These are phyloP conservation scores for Lepetodrilus schrolli DNA, from an alignment of 2,888 invertebrate genomes.

Conservation along the genomic window DNA sequence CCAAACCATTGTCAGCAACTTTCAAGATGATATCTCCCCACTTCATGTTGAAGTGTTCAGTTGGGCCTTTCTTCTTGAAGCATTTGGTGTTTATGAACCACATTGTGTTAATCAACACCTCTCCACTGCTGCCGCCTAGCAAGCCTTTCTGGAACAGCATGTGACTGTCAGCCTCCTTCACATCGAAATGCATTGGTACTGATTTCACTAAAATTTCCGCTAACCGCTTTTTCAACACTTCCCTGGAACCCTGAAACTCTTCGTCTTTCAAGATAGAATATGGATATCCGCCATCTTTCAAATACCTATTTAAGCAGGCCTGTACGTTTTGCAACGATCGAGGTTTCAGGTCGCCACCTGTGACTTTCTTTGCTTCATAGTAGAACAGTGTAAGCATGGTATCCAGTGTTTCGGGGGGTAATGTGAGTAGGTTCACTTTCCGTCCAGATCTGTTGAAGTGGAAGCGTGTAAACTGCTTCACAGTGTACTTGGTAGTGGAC, in stretches of 20 bases:
- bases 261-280: background rate
- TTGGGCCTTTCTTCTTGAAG: background rate
- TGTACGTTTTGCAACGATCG: background rate
- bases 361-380: background rate
- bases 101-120: conserved; percentile 13
- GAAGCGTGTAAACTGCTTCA: background rate
- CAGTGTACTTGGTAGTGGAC: background rate
- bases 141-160: background rate
- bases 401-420: background rate
- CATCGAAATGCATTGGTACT: background rate
- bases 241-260: background rate
- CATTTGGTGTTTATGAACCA: conserved; percentile 14
- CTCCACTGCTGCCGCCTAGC: background rate
- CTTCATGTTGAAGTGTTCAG: conserved; percentile 8
- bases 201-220: background rate
- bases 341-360: background rate
- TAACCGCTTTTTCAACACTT: background rate
- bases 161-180: background rate
- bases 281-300: background rate
- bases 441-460: background rate
- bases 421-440: background rate
- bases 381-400: background rate
- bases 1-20: background rate
- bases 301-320: background rate
- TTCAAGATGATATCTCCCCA: conserved; percentile 14